Conservation (phyloP, 2,113 vertebrate genomes). For the Pogonocichla stellata region DNA sequence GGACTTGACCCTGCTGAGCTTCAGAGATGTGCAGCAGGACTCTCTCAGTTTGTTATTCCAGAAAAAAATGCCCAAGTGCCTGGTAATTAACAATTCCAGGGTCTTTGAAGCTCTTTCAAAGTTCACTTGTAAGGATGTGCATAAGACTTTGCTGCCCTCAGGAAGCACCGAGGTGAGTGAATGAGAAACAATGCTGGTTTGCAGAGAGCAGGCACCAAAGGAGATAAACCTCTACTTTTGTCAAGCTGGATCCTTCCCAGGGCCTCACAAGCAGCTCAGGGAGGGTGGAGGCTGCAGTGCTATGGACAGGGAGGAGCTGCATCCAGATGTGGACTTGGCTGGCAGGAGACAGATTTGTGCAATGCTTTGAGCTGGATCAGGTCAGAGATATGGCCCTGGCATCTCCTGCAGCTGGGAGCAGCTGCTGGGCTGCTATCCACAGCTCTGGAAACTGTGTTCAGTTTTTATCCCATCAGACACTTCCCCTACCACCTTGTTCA, state of each 20-base stretch:
- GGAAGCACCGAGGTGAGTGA: background rate
- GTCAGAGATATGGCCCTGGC: background rate
- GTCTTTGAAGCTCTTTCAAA: background rate
- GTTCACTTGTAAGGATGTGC: background rate
- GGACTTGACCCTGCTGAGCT: background rate
- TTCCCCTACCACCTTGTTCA: background rate
- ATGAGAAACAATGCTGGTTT: background rate
- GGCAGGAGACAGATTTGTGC: background rate
- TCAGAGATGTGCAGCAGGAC: fast-evolving
- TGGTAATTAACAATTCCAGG: background rate
- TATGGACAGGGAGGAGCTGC: background rate
- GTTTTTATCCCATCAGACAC: background rate
- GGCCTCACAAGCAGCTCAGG: background rate
- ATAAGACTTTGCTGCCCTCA: background rate
- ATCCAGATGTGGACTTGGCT: background rate
- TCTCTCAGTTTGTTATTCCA: background rate
- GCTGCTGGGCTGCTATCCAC: background rate
- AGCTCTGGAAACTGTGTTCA: background rate
- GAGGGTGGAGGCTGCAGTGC: background rate
- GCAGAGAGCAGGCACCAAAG: background rate
- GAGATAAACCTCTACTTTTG: background rate
- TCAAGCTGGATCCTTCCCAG: background rate
- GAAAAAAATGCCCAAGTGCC: background rate
- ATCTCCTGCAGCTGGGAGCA: background rate
- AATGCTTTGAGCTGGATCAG: background rate